Conservation (phyloP, 2,113 vertebrate species). For the Ptilorrhoa leucosticta region DNA sequence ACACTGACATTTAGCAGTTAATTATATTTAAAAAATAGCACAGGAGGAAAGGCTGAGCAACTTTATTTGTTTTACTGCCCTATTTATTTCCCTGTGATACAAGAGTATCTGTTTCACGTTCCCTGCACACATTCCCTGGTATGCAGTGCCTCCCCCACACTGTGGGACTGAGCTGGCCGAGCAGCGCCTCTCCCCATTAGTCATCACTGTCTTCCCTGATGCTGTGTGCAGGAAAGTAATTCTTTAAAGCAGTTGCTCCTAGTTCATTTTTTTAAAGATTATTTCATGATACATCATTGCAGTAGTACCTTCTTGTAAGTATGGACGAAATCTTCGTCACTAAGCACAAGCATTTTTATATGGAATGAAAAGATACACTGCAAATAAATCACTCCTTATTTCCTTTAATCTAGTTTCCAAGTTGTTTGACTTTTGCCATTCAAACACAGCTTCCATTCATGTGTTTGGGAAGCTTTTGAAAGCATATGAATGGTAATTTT, state of each 20-base stretch:
- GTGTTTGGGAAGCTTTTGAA: background rate
- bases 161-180: background rate
- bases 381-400: background rate
- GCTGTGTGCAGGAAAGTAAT: background rate
- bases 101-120: background rate
- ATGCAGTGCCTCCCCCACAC: background rate
- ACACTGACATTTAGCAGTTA: background rate
- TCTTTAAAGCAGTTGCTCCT: background rate
- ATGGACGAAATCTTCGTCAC: background rate
- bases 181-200: background rate
- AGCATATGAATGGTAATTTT: conserved; percentile 6
- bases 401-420: background rate
- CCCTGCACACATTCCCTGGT: background rate
- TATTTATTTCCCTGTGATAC: background rate
- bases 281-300: background rate
- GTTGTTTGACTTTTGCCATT: background rate
- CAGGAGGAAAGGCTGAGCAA: background rate
- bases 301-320: background rate
- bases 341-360: background rate
- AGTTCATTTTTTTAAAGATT: background rate
- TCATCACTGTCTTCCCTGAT: background rate
- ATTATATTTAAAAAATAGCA: background rate
- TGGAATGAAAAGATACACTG: background rate
- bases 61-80: background rate
- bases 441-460: conserved; percentile 1